Evolutionary conservation across 2,797 vertebrate species (phyloP), one percentile per base, ranked within the genome.

Genomic region (Danio jaintianensis): DNA sequence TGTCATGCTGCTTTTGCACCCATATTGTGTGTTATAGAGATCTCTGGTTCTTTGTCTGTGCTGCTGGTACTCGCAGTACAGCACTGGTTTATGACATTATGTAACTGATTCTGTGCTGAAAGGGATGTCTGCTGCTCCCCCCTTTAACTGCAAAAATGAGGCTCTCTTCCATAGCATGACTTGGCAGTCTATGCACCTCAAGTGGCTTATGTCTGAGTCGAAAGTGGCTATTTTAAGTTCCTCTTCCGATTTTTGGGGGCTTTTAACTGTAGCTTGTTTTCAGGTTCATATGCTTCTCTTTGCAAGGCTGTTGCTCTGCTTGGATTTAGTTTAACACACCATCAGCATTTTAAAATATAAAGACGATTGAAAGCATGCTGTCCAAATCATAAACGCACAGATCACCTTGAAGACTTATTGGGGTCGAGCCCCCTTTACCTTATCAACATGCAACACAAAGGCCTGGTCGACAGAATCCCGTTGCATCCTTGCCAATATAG

Each of bases 161-260:
- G 56, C 58, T 69, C 53, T 72, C 45, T 42, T 59, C 48, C 59
- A 56, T 50, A 78, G 58, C 48, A 40, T 83, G 76, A 79, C 70
- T 61, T 68, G 42, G 69, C 69, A 13, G 76, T 83, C 76, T 52
- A 1, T 73, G 62, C 45, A 79, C 55, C 81, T 61, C 55, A 53
- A 64, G 81, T 53, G 76, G 75, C 50, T 78, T 42, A 20, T 58
- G 61, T 80, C 78, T 73, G 59, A 52, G 61, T 80, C 61, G 56
- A 72, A 72, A 71, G 42, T 38, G 7, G 0, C 59, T 73, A 79
- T 73, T 55, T 79, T 79, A 79, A 79, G 78, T 55, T n/a, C 20
- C 38, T 42, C 67, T 62, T 50, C 66, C 29, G 48, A 61, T 61
- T 62, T 45, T 15, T 9, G 53, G 69, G 29, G 1, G n/a, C 71